These are phyloP conservation scores for Conus betulinus DNA, from an alignment of 1,140 invertebrate genomes.

Conservation along the genomic window DNA sequence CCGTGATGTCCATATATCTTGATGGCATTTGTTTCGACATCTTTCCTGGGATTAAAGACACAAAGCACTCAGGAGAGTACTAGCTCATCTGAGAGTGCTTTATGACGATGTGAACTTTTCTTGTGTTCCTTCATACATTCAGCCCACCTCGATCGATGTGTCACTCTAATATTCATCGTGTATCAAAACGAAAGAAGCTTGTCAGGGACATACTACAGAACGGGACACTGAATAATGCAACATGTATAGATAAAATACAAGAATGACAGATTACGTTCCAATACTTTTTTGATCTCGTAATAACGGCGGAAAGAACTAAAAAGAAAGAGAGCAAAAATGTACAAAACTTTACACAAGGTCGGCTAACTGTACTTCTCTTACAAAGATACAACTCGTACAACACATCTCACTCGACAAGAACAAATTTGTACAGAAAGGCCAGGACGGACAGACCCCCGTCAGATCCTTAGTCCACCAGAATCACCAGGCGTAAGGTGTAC, in stretches of 20 bases:
- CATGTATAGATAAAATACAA: no score
- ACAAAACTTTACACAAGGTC: neutral
- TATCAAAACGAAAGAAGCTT: no score
- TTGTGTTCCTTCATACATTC: no score
- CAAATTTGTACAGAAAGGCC: neutral
- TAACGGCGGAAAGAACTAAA: neutral
- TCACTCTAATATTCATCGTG: no score
- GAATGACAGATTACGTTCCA: no score
- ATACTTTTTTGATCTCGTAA: neutral
- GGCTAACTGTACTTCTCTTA: no score
- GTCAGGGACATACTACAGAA: no score
- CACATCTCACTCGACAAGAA: neutral
- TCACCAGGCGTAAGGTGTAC: constrained; percentile 56
- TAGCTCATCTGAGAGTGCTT: neutral
- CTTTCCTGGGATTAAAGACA: neutral
- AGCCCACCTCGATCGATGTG: no score
- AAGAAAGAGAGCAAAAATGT: neutral
- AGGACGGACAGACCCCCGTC: neutral
- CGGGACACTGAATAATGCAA: no score
- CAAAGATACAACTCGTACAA: neutral
- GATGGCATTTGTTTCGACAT: no score
- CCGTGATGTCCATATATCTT: neutral
- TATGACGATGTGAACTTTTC: no score
- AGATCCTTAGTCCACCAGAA: constrained; percentile 56
- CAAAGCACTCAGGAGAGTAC: neutral